phyloP scores from a whole-genome alignment of 2,113 vertebrate species.

The Ammodytes dubius region DNA sequence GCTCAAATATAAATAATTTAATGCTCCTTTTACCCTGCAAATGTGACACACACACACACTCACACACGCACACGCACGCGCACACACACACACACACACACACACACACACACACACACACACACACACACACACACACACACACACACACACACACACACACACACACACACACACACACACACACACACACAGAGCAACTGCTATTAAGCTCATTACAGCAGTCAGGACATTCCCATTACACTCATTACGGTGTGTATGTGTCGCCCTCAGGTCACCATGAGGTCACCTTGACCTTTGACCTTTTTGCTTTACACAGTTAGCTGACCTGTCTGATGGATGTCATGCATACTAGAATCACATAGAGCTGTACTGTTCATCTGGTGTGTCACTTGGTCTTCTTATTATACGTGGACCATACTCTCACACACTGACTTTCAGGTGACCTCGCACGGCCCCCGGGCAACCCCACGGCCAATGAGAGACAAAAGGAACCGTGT shows the following conservation, averaged over 20 bases:
- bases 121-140: neutral
- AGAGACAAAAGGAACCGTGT: slow-evolving; percentile 17
- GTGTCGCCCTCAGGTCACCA: neutral
- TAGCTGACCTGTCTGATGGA: slow-evolving; percentile 12
- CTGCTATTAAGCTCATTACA: neutral
- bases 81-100: neutral
- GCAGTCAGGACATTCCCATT: slow-evolving; percentile 21
- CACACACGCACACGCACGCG: neutral
- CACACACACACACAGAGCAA: neutral
- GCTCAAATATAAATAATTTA: neutral
- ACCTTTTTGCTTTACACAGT: neutral
- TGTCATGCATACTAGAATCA: slow-evolving; percentile 1
- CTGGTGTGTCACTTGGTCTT: slow-evolving; percentile 4
- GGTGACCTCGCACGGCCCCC: neutral
- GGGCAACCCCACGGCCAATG: neutral
- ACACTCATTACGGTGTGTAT: slow-evolving; percentile 1
- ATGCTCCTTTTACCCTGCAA: neutral
- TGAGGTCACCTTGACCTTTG: neutral
- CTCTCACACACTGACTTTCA: neutral
- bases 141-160: neutral
- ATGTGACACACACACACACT: neutral
- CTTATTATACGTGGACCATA: neutral
- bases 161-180: neutral
- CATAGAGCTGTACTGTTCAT: neutral
- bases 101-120: neutral